Evolutionary conservation across 1,140 invertebrate genomes (phyloP).

Genomic region (Semibalanus balanoides): DNA sequence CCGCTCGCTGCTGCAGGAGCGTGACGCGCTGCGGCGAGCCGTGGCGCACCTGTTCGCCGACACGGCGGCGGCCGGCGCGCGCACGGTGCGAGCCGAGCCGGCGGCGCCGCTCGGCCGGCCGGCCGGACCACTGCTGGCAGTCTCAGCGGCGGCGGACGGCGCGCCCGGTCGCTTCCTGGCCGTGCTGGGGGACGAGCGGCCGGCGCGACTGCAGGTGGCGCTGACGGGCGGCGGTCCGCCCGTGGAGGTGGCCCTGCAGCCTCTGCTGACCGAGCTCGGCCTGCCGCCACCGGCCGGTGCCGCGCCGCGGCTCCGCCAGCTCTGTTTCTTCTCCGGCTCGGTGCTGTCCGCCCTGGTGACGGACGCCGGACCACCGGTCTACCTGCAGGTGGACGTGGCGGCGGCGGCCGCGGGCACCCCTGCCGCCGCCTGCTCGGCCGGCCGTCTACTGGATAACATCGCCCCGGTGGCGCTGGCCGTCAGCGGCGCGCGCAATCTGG

Average conservation of each 20-base stretch:
- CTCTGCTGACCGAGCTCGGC: neutral
- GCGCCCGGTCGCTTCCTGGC: neutral
- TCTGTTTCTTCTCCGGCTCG: neutral
- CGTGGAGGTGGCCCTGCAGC: neutral
- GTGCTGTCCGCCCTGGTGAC: neutral
- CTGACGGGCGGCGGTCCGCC: too few species aligned
- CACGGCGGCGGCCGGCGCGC: neutral
- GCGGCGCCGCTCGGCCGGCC: neutral
- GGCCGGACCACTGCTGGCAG: too few species aligned
- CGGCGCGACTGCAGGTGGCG: neutral
- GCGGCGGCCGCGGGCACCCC: too few species aligned
- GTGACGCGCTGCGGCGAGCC: conserved; percentile 30
- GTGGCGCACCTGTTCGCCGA: neutral
- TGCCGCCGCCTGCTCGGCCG: neutral
- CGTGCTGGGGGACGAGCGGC: neutral
- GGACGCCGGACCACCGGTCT: neutral
- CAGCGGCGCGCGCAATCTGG: neutral
- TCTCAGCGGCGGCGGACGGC: neutral
- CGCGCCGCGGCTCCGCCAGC: neutral
- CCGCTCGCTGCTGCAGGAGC: conserved; percentile 67
- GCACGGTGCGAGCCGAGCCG: neutral
- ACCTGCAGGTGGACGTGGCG: neutral
- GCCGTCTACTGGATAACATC: neutral
- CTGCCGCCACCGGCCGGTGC: neutral
- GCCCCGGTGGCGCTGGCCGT: neutral